These are phyloP conservation scores for Enteromius fasciolatus DNA, from an alignment of 2,797 vertebrate genomes.

Conservation along the genomic window DNA sequence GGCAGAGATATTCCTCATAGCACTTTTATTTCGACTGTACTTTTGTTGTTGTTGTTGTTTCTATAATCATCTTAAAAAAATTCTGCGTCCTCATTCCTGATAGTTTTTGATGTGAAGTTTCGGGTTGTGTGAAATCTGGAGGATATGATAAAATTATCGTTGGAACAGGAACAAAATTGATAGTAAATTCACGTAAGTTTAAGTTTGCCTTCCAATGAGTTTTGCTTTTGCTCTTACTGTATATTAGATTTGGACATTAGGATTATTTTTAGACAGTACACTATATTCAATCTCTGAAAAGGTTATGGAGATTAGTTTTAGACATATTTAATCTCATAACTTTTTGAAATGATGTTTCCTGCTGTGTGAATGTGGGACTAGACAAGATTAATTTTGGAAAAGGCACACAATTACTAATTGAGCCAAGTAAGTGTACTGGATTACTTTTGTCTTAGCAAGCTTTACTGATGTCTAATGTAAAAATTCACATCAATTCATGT, in stretches of 20 bases:
- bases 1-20: not conserved
- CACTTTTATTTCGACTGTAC: not conserved
- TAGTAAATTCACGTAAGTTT: slow-evolving; percentile 14
- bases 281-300: too few species aligned
- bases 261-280: not conserved
- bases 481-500: not conserved
- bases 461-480: not conserved
- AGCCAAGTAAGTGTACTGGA: slow-evolving; percentile 14
- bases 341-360: slow-evolving; percentile 16
- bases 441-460: not conserved
- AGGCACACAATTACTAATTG: slow-evolving; percentile 6
- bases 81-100: not conserved
- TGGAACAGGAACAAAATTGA: slow-evolving; percentile 31
- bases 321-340: not conserved
- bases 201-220: not conserved
- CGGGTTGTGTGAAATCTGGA: slow-evolving; percentile 29
- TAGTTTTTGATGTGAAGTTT: slow-evolving; percentile 14
- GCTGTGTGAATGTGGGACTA: slow-evolving; percentile 32
- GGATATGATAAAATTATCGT: slow-evolving; percentile 37
- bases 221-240: not conserved
- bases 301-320: not conserved
- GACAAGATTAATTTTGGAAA: slow-evolving; percentile 19
- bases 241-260: not conserved
- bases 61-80: not conserved
- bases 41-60: not conserved